A percentile compares a stretch with the other conserved stretches of the same genome.
These are phyloP conservation scores for Alca torda DNA, from an alignment of 2,797 vertebrate species.

Conservation along the genomic window DNA sequence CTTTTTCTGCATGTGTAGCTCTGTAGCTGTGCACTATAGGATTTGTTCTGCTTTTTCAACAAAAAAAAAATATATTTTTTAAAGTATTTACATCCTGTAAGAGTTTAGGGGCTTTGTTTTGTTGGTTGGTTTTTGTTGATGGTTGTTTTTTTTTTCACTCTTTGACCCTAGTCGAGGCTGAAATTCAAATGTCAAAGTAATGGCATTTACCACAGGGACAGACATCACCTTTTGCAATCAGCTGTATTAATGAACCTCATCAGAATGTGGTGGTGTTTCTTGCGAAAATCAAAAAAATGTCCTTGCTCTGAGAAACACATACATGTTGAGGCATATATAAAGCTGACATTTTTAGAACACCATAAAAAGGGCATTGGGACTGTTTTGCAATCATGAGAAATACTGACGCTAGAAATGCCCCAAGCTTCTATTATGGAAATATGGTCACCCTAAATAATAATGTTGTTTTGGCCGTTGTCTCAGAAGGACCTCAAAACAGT, in stretches of 20 bases:
- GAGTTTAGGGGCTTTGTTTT: background rate
- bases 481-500: background rate
- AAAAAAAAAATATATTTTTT: background rate
- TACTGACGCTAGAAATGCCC: background rate
- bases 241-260: background rate
- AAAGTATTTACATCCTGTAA: background rate
- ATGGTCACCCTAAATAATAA: background rate
- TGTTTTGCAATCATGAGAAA: background rate
- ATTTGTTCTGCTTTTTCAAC: background rate
- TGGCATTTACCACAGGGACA: background rate
- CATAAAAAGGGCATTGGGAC: background rate
- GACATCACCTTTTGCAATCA: background rate
- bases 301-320: background rate
- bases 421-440: background rate
- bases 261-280: background rate
- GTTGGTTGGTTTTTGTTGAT: background rate
- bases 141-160: background rate
- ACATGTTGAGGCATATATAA: background rate
- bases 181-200: background rate
- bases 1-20: constrained; percentile 1
- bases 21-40: background rate
- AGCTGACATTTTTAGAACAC: constrained; percentile 1
- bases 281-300: background rate
- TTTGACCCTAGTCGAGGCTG: background rate
- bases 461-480: background rate